Evolutionary conservation across 2,888 invertebrate genomes (phyloP).

Genomic region (Tiphia femorata): DNA sequence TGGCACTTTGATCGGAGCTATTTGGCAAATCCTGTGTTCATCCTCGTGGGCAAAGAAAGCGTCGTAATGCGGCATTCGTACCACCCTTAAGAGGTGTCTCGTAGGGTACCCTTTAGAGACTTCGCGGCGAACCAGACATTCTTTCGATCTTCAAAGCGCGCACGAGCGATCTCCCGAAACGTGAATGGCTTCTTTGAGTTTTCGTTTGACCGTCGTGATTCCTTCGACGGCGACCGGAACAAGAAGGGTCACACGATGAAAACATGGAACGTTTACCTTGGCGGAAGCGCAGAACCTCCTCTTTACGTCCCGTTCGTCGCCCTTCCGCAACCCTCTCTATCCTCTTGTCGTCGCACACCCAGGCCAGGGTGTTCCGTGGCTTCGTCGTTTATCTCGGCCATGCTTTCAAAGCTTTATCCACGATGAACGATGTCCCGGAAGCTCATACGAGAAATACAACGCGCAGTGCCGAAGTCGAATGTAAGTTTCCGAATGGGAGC

Average conservation of each 20-base stretch:
- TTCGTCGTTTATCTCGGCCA: not conserved
- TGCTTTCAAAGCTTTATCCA: conserved; percentile 1
- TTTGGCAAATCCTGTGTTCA: no score
- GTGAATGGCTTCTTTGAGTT: conserved; percentile 13
- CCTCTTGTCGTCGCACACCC: not conserved
- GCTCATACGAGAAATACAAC: no score
- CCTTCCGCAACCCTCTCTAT: not conserved
- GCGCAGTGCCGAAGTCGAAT: no score
- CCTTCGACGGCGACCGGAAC: not conserved
- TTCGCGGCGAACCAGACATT: conserved; percentile 4
- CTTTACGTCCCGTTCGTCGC: not conserved
- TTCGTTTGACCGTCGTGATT: conserved; percentile 4
- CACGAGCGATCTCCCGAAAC: not conserved
- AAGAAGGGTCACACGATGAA: not conserved
- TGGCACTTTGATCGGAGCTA: no score
- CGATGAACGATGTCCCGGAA: not conserved
- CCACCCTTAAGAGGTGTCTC: no score
- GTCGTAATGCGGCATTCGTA: no score
- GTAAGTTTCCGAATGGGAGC: no score
- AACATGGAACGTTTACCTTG: not conserved
- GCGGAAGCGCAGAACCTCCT: not conserved
- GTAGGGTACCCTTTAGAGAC: no score
- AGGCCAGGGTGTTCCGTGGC: not conserved
- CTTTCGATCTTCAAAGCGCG: conserved; percentile 1
- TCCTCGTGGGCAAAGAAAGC: no score